These are phyloP conservation scores for Mustela lutreola DNA, from an alignment of 2,113 vertebrate species.

Conservation along the genomic window DNA sequence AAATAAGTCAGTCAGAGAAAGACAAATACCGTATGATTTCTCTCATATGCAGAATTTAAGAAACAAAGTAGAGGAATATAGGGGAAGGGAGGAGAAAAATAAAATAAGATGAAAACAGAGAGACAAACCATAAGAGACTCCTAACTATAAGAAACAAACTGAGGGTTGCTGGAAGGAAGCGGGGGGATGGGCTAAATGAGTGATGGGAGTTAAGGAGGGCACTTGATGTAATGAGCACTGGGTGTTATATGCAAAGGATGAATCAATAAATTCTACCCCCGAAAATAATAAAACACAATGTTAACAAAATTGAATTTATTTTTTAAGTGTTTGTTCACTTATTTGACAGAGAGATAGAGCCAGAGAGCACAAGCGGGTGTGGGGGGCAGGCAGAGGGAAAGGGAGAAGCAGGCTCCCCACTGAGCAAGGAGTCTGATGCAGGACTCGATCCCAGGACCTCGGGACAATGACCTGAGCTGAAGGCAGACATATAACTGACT, in stretches of 20 bases:
- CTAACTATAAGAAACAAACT: background rate
- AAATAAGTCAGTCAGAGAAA: too few relatives aligned
- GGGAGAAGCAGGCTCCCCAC: too few relatives aligned
- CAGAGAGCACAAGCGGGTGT: too few relatives aligned
- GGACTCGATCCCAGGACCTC: too few relatives aligned
- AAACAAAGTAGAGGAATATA: background rate
- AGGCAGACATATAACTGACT: too few relatives aligned
- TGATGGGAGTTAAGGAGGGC: background rate
- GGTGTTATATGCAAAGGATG: background rate
- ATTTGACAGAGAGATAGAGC: too few relatives aligned
- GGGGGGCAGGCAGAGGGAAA: too few relatives aligned
- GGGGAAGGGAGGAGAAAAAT: background rate
- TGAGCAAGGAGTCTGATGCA: too few relatives aligned
- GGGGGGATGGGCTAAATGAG: background rate
- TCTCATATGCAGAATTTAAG: background rate
- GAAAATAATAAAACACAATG: background rate
- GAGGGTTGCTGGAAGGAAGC: background rate
- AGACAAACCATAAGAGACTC: background rate
- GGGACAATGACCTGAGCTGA: too few relatives aligned
- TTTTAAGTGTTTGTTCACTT: too few relatives aligned
- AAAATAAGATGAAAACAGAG: background rate
- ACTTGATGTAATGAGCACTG: background rate
- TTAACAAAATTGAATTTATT: background rate
- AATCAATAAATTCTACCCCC: background rate
- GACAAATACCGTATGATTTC: background rate